Evolutionary conservation across 1,140 invertebrate species (phyloP), one percentile per base, ranked within the genome.

Genomic region (honey bee (Apis mellifera)): DNA sequence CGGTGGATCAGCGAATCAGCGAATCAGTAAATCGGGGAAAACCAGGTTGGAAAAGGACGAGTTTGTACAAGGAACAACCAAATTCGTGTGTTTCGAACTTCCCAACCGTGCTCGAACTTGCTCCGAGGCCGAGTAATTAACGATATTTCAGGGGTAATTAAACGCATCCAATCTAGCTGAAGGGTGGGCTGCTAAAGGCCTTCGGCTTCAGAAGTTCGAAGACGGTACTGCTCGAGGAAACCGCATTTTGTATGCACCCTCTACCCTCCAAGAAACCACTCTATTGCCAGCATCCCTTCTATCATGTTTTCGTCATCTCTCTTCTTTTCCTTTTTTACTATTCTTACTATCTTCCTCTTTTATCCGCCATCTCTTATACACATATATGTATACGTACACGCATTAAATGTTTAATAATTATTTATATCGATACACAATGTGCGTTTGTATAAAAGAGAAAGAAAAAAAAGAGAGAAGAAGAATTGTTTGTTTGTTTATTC

Each of bases 81-180:
- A 64, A 83, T 77, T 68, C 69, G 77, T 80, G 64, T 73, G 82
- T 80, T 80, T 80, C 77, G 64, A 79, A 80, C 60, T 79, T 66
- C 62, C 32, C 54, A 54, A 57, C 50, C 59, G 70, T 68, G 78
- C 62, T 42, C 55, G 62, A 74, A 74, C 42, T 75, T 81, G 70
- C 78, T 74, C 71, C 48, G 84, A 75, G 70, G 77, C 70, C 82
- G 64, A 89, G 89, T 94, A 94, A 94, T 94, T 94, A 93, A 94
- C 93, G 93, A 93, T 94, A 94, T 94, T 93, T 92, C 88, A 92
- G 90, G 86, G 91, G 92, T 93, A 94, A 94, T 94, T 94, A 94
- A 93, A 90, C 93, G 89, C 90, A 90, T 86, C 91, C 88, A 92
- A 92, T 92, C 86, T 90, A 86, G 84, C 83, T 87, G 88, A 90